Evolutionary conservation across 2,797 vertebrate species (phyloP).

Genomic region (Sebastes umbrosus): DNA sequence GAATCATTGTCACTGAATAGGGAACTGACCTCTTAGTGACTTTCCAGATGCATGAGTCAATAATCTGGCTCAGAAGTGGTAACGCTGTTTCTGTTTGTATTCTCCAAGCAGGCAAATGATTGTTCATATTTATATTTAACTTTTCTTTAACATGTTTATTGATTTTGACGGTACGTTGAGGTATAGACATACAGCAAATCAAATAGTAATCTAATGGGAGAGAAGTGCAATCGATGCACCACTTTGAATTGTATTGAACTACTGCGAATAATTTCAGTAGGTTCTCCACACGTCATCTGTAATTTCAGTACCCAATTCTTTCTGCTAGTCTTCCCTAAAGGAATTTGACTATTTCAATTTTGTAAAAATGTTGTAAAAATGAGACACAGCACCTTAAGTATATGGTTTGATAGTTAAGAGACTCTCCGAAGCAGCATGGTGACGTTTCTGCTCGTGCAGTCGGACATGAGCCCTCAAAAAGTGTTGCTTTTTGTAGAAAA

Average conservation of each 20-base stretch:
- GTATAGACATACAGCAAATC: not conserved
- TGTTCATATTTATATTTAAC: not conserved
- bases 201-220: not conserved
- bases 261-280: not conserved
- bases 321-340: not conserved
- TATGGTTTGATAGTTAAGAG: not conserved
- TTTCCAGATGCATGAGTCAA: slow-evolving; percentile 19
- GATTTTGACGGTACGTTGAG: not conserved
- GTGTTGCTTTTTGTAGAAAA: not conserved
- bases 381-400: not conserved
- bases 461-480: not conserved
- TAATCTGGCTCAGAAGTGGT: not conserved
- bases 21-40: slow-evolving; percentile 10
- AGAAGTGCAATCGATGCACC: not conserved
- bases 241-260: not conserved
- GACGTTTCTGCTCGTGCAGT: not conserved
- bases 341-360: not conserved
- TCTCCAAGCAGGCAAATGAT: not conserved
- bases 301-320: not conserved
- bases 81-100: slow-evolving; percentile 1
- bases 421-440: not conserved
- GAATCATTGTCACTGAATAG: not conserved
- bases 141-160: not conserved
- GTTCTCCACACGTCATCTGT: not conserved
- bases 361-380: not conserved